Conservation (phyloP, 2,113 vertebrate species). For the Genyomyrus donnyi region DNA sequence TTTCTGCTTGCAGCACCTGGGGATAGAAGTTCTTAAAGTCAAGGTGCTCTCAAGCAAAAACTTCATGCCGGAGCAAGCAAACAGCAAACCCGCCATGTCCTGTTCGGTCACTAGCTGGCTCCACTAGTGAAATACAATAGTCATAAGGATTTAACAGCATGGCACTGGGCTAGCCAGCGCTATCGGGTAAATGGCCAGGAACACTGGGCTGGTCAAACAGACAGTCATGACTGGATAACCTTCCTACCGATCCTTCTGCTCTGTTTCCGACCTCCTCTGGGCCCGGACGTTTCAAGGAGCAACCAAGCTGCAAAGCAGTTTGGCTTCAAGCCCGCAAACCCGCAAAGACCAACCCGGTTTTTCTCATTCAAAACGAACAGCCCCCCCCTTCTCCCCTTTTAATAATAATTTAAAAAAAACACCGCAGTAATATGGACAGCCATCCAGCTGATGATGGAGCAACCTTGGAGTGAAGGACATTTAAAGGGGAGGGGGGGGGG, state of each 20-base stretch:
- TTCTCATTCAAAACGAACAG: background rate
- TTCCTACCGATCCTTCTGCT: background rate
- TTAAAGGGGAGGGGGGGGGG: background rate
- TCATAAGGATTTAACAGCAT: background rate
- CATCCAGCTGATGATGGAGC: background rate
- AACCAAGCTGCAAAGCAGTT: background rate
- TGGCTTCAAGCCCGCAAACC: background rate
- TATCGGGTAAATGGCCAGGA: background rate
- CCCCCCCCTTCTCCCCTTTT: background rate
- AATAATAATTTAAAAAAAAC: background rate
- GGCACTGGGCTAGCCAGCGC: background rate
- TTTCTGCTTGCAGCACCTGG: slow-evolving; percentile 18
- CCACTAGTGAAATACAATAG: slow-evolving; percentile 17
- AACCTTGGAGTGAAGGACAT: background rate
- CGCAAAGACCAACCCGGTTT: background rate
- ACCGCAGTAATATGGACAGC: background rate
- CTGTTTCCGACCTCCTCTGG: background rate
- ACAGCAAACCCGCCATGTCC: slow-evolving; percentile 31
- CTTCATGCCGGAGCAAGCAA: slow-evolving; percentile 40
- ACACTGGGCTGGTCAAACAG: background rate
- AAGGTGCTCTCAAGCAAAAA: slow-evolving; percentile 25
- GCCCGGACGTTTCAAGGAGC: background rate
- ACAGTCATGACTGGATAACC: background rate
- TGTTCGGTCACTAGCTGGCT: slow-evolving; percentile 27
- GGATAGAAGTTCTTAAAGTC: slow-evolving; percentile 16